A percentile compares a stretch with the other conserved stretches of the same genome.
These are phyloP conservation scores for Drosophila meridionalis DNA, from an alignment of 2,888 invertebrate genomes.

Conservation along the genomic window DNA sequence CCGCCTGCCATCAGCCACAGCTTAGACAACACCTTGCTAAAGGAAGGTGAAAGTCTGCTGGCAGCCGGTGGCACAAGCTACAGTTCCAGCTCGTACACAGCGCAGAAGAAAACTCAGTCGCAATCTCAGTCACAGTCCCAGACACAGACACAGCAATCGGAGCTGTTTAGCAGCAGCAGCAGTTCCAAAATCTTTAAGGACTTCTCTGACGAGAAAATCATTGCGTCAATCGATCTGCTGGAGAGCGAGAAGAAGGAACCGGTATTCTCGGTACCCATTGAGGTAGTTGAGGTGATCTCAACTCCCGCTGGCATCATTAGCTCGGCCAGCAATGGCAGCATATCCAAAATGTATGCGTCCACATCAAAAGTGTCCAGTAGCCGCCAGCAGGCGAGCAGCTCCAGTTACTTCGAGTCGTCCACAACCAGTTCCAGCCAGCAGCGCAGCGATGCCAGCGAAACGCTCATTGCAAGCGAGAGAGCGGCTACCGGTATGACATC, in stretches of 20 bases:
- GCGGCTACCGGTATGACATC: slow-evolving; percentile 82
- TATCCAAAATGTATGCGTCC: slow-evolving; percentile 70
- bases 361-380: slow-evolving; percentile 58
- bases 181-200: slow-evolving; percentile 66
- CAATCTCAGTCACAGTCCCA: slow-evolving; percentile 52
- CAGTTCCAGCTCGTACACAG: slow-evolving; percentile 58
- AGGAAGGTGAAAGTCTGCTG: slow-evolving; percentile 24
- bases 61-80: slow-evolving; percentile 45
- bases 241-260: slow-evolving; percentile 82
- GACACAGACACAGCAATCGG: slow-evolving; percentile 55
- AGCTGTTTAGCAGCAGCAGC: slow-evolving; percentile 53
- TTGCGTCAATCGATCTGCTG: slow-evolving; percentile 81
- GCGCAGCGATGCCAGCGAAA: slow-evolving; percentile 58
- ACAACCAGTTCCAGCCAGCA: slow-evolving; percentile 70
- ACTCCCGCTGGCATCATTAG: slow-evolving; percentile 45
- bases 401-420: slow-evolving; percentile 61
- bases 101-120: slow-evolving; percentile 38
- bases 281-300: slow-evolving; percentile 79
- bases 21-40: neutral
- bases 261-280: slow-evolving; percentile 82
- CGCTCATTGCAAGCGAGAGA: slow-evolving; percentile 73
- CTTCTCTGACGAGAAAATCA: slow-evolving; percentile 76
- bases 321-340: slow-evolving; percentile 63
- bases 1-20: slow-evolving; percentile 15
- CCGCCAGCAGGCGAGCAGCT: slow-evolving; percentile 58